These are phyloP conservation scores for Habropoda laboriosa DNA, from an alignment of 1,140 invertebrate species.

Conservation along the genomic window DNA sequence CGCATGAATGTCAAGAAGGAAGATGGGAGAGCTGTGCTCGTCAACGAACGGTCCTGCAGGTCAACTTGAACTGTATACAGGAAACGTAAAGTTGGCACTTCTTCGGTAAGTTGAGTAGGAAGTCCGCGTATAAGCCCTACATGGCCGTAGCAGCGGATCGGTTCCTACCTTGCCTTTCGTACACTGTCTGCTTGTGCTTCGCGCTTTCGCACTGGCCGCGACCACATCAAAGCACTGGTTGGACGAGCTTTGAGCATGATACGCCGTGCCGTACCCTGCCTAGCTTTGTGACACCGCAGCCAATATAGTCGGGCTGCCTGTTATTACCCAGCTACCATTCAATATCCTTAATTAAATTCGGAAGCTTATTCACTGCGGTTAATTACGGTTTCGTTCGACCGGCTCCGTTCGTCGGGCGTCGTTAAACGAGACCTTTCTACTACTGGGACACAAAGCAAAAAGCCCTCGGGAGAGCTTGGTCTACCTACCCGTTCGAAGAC, in stretches of 20 bases:
- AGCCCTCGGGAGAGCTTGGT: slow-evolving; percentile 57
- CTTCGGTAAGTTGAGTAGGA: slow-evolving; percentile 65
- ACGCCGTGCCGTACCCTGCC: slow-evolving; percentile 72
- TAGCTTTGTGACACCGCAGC: slow-evolving; percentile 80
- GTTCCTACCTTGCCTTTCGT: slow-evolving; percentile 59
- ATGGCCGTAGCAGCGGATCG: slow-evolving; percentile 58
- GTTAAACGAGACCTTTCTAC: slow-evolving; percentile 71
- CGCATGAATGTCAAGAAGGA: not conserved
- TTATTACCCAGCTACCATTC: slow-evolving; percentile 80
- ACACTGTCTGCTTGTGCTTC: slow-evolving; percentile 71
- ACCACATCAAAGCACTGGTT: slow-evolving; percentile 81
- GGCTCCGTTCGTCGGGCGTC: slow-evolving; percentile 59
- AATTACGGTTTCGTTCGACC: slow-evolving; percentile 79
- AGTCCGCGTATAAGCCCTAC: slow-evolving; percentile 72
- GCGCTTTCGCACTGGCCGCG: slow-evolving; percentile 78
- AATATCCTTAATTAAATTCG: slow-evolving; percentile 82
- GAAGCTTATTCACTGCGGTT: slow-evolving; percentile 81
- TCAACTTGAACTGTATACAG: slow-evolving; percentile 33
- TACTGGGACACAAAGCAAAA: slow-evolving; percentile 65
- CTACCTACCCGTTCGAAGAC: slow-evolving; percentile 57
- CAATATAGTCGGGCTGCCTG: slow-evolving; percentile 78
- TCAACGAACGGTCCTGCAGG: slow-evolving; percentile 10
- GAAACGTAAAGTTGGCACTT: slow-evolving; percentile 62
- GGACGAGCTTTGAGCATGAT: slow-evolving; percentile 79
- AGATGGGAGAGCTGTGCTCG: not conserved